Evolutionary conservation across 2,113 vertebrate species (phyloP).

Genomic region (Chaetodon auriga): DNA sequence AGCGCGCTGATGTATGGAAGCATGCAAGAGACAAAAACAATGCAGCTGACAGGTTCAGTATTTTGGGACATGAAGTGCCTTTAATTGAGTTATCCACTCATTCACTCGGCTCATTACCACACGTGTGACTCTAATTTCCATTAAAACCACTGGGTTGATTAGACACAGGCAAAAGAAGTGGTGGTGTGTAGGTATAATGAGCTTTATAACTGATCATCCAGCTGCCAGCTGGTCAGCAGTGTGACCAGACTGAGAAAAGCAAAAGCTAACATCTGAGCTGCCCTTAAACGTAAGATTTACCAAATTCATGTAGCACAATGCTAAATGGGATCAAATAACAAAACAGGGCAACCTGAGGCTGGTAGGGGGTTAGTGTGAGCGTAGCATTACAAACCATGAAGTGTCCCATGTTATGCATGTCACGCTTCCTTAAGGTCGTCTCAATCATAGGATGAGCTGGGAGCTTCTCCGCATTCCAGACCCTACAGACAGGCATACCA

Average conservation of each 20-base stretch:
- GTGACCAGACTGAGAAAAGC: neutral
- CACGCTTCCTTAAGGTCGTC: neutral
- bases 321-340: constrained; percentile 24
- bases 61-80: neutral
- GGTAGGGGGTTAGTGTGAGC: too few relatives aligned
- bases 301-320: neutral
- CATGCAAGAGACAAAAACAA: neutral
- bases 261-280: constrained; percentile 16
- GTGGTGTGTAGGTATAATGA: neutral
- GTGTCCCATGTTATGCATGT: constrained; percentile 5
- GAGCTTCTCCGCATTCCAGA: constrained; percentile 64
- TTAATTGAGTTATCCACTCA: constrained; percentile 2
- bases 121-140: neutral
- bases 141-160: constrained; percentile 4
- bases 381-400: constrained; percentile 12
- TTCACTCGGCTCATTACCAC: neutral
- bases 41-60: neutral
- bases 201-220: neutral
- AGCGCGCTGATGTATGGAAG: neutral
- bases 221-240: neutral
- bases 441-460: constrained; percentile 28
- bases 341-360: constrained; percentile 44
- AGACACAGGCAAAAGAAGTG: neutral
- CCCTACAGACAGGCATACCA: constrained; percentile 64
- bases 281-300: neutral